phyloP scores from a whole-genome alignment of 2,888 invertebrate species.

The Acanthosepion lycidas region DNA sequence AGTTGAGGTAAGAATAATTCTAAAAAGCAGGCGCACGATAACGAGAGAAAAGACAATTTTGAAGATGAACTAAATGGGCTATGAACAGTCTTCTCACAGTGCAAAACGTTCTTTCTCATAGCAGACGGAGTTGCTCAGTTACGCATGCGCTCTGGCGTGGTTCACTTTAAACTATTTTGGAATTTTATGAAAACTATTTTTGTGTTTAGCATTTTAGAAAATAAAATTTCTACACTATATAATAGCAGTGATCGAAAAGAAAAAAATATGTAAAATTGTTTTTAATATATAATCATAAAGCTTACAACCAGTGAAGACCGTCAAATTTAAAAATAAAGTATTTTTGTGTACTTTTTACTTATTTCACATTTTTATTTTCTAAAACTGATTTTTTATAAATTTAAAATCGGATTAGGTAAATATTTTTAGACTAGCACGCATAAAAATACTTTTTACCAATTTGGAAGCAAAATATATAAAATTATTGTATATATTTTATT shows the following conservation, averaged over 20 bases:
- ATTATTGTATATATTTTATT: too few relatives aligned
- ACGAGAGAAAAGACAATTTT: not conserved
- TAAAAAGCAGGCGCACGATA: not conserved
- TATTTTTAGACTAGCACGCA: not conserved
- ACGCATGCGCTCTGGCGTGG: not conserved
- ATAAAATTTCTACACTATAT: not conserved
- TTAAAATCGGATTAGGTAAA: not conserved
- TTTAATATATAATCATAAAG: not conserved
- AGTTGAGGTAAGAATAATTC: not conserved
- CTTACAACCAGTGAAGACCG: not conserved
- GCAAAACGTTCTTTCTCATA: not conserved
- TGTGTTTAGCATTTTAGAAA: not conserved
- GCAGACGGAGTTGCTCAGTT: slow-evolving; percentile 6
- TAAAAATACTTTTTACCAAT: not conserved
- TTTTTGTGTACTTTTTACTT: not conserved
- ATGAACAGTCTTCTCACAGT: not conserved
- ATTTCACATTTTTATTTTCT: not conserved
- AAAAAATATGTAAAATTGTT: not conserved
- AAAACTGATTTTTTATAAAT: not conserved
- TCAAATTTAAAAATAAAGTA: not conserved
- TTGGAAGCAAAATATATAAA: not conserved
- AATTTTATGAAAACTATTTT: not conserved
- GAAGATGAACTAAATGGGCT: not conserved
- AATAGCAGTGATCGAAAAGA: not conserved
- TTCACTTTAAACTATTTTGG: not conserved